Evolutionary conservation across 1,140 invertebrate species (phyloP), one percentile per base, ranked within the genome.

Genomic region (Phortica variegata): DNA sequence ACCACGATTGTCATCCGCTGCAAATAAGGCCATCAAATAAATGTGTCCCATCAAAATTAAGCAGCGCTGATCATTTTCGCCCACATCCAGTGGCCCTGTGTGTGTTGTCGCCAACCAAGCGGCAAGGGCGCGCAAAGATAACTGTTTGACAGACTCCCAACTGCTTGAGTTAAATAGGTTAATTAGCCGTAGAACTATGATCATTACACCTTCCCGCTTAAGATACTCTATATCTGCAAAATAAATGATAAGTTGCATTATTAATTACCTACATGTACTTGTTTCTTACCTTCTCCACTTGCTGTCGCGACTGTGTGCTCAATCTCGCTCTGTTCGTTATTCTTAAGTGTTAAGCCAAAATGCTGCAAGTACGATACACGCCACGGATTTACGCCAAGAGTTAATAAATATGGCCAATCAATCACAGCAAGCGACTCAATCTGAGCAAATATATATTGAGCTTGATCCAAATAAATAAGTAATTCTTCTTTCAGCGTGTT

Each of bases 161-260:
- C 56, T 71, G 16, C 60, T 58, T 3, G 58, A 54, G 51, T 73
- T 65, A 17, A 73, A 73, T 0, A 73, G 45, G 20, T 73, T 65
- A 0, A 70, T 42, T 1, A 73, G 47, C 1, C 70, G 65, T 13
- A 73, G 26, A 2, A 70, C 26, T 2, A 70, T 58, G 2, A 73
- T 34, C 9, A 55, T 36, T 2, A 70, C 15, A 5, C 55, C 52
- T 18, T 73, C 70, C 5, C 54, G 48, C 13, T 45, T 42, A 1
- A 68, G 47, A 38, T 60, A 70, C 1, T 34, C 39, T 0, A 68
- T 41, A 43, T 73, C 70, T 73, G 16, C 6, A n/a, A 31, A 10
- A n/a, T 52, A 31, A 3, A 12, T 21, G 10, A 12, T 13, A 9
- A 4, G 8, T 10, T 12, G 20, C 5, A 18, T 19, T 13, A 19